Evolutionary conservation across 1,140 invertebrate species (phyloP), one percentile per base, ranked within the genome.

Genomic region (Tetramorium alpestre): DNA sequence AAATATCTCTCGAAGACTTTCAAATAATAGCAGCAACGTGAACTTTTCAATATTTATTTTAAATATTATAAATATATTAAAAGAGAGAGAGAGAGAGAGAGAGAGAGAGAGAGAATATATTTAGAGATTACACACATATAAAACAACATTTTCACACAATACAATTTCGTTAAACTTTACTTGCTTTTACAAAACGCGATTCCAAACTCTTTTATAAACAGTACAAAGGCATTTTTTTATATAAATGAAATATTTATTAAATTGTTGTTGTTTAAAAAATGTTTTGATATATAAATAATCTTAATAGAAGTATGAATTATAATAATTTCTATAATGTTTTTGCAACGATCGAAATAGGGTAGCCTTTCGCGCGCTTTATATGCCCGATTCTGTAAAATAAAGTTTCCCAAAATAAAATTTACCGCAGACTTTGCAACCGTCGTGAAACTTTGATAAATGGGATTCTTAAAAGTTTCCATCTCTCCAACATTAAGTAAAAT

Each of bases 401-500:
- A 44, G 67, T 82, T 60, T 72, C 41, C 56, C 33, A 69, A 81
- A 75, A 73, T 49, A 58, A 84, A 60, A 73, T 49, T 62, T 60
- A 56, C 56, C 41, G 51, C 67, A 73, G 41, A 81, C 33, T 73
- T 58, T 18, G 54, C 41, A 58, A 58, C n/a, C 54, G n/a, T 75
- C 62, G 54, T 41, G 18, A 60, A 84, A 84, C 41, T 84, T 84
- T 84, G 69, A 84, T 84, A 84, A 84, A 84, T 75, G 56, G 25
- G 41, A 75, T 62, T 73, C 69, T 73, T 84, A 75, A 73, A 84
- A 84, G 80, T 75, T 84, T 49, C 47, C 47, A 25, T 67, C 47
- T 54, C 38, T 69, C 54, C 44, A 60, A 28, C 54, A 84, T 84
- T 84, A 84, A 84, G 65, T 73, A 84, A 84, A 84, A 84, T 84